Base-by-base conservation (phyloP, 2,113 vertebrate genomes). In the Lasiurus cinereus region DNA sequence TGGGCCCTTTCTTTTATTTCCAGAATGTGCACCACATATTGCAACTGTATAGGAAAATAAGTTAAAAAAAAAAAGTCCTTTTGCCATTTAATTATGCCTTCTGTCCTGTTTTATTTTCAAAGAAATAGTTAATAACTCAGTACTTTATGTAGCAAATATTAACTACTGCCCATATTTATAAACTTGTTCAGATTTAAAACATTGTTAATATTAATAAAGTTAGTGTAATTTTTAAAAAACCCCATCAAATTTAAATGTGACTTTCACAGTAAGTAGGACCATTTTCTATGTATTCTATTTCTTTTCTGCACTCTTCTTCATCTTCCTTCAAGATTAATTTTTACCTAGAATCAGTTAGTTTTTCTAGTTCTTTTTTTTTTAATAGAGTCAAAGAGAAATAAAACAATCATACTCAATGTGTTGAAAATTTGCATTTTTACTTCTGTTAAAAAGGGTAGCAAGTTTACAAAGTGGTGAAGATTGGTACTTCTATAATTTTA, bases 351-450 rank as follows among this genome's bases (percentile, higher is more conserved):
- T 91, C 80, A 89, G 14, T 94, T 95, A 96, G 86, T 54, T 90
- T 87, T 69, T 94, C 66, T 19, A 87, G 31, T 54, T 74, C 22
- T 83, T 94, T 79, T 74, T 74, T 90, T 72, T 69, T 33, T 86
- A 87, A 87, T 39, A 96, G 39, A 90, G 18, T 93, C 72, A 92
- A 93, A 95, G 76, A 97, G 82, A 96, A 96, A 97, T 96, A 97
- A 97, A 96, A 69, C 64, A 97, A 48, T 87, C 91, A 84, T 94
- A 92, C 50, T 83, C 21, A 96, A 24, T 77, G 76, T 94, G 94
- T 96, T 97, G 90, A 93, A 97, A 97, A 97, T 96, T 94, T 43
- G 83, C 94, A 97, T 97, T 98, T 98, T 98, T 98, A 95, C 86
- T 97, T 97, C 85, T 85, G 39, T 93, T 59, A 39, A 77, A 94